Evolutionary conservation across 2,888 invertebrate species (phyloP), one percentile per base, ranked within the genome.

Genomic region (Beris chalybata): DNA sequence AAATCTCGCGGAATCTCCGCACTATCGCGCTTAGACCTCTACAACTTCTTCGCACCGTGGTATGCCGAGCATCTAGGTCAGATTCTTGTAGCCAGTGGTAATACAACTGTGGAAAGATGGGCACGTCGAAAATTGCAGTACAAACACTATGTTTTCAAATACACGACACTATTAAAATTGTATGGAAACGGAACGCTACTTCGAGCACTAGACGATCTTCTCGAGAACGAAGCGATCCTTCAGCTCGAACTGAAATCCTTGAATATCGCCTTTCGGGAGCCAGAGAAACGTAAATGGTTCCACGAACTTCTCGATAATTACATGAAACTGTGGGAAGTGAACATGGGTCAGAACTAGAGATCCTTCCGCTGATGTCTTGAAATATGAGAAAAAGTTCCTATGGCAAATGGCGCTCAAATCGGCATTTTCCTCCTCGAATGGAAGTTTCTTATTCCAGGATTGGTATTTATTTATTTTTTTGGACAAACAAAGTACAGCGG

Each of bases 251-350:
- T 94, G 77, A 89, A 89, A 75, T 89, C 92, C 55, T 81, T 94
- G 70, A 86, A 90, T 67, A 89, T 91, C 11, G 88, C 90, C 6
- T 92, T 94, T 78, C 88, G 89, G 72, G 89, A 92, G 73, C 84
- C 83, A 4, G 83, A 85, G 50, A 91, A 91, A 78, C 85, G 87
- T 74, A 85, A 87, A 76, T 94, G 93, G 92, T 94, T 93, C 78
- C 88, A 90, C 73, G 93, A 93, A 83, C 91, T 93, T 67, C 85
- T 94, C 78, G 92, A 93, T 82, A 94, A 94, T 84, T 91, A 91
- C 82, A 86, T 93, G 80, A 93, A 92, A 81, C 82, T 94, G 71
- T 93, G 93, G 92, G 93, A 94, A 81, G 89, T 89, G 75, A 94
- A 94, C 80, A 91, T 93, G 87, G 71, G 69, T 12, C 70, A 70